phyloP scores from a whole-genome alignment of 2,888 invertebrate genomes.

The Rhimphoctona megacephalus region DNA sequence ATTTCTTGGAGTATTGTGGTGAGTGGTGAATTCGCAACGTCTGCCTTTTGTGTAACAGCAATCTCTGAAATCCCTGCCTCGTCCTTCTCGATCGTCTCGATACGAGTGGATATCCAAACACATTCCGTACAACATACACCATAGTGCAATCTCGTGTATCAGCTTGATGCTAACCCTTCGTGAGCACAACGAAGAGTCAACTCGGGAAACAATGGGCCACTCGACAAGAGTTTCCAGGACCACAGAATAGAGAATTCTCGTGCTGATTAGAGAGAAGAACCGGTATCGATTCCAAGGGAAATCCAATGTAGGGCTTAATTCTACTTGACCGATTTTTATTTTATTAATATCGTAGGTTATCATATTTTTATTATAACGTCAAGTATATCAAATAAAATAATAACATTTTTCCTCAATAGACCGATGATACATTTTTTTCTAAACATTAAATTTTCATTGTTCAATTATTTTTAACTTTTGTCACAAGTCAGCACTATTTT shows the following conservation, averaged over 20 bases:
- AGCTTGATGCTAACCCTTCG: slow-evolving; percentile 39
- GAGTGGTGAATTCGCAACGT: not conserved
- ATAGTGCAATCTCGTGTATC: slow-evolving; percentile 59
- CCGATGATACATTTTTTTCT: not conserved
- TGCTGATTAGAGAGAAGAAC: slow-evolving; percentile 18
- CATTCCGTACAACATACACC: slow-evolving; percentile 26
- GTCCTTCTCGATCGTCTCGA: slow-evolving; percentile 15
- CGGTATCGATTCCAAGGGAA: not conserved
- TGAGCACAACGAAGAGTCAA: slow-evolving; percentile 14
- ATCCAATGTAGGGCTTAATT: not conserved
- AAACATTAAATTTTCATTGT: not conserved
- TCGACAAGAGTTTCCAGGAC: slow-evolving; percentile 26
- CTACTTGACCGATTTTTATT: not conserved
- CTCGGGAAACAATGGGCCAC: slow-evolving; percentile 38
- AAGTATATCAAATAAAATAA: not conserved
- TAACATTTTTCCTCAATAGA: not conserved
- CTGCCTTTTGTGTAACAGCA: not conserved
- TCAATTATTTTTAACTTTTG: too few relatives aligned
- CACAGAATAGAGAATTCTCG: slow-evolving; percentile 8
- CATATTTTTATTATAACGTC: not conserved
- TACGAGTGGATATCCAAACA: slow-evolving; percentile 39
- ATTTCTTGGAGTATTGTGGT: not conserved
- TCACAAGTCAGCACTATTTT: too few relatives aligned
- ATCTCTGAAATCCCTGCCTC: slow-evolving; percentile 8
- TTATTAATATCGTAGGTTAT: not conserved